Evolutionary conservation across 2,888 invertebrate genomes (phyloP).

Genomic region (Tortrix viridana): DNA sequence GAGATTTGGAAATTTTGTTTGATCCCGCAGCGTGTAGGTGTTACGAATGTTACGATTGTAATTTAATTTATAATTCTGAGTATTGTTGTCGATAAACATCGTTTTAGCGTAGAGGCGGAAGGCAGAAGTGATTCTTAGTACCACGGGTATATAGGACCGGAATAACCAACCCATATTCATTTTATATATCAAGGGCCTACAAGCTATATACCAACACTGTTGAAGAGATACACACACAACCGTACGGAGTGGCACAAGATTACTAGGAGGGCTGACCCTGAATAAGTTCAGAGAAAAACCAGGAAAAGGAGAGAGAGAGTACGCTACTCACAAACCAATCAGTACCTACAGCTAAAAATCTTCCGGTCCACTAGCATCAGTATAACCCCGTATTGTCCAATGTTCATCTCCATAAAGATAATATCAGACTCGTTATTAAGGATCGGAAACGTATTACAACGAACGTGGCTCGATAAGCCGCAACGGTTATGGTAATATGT

Average conservation of each 20-base stretch:
- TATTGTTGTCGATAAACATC: not conserved
- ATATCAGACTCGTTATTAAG: slow-evolving; percentile 62
- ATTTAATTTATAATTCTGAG: not conserved
- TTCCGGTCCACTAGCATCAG: slow-evolving; percentile 7
- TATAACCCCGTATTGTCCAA: slow-evolving; percentile 50
- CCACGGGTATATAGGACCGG: too few relatives aligned
- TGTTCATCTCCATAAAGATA: slow-evolving; percentile 62
- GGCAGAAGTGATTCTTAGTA: not conserved
- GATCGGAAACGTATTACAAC: slow-evolving; percentile 59
- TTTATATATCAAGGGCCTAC: too few relatives aligned
- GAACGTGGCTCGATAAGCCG: slow-evolving; percentile 59
- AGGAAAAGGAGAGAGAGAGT: too few relatives aligned
- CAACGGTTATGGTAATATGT: slow-evolving; percentile 58
- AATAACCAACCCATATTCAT: too few relatives aligned
- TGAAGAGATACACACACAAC: too few relatives aligned
- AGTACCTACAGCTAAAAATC: too few relatives aligned
- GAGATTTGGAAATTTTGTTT: slow-evolving; percentile 29
- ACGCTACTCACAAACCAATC: too few relatives aligned
- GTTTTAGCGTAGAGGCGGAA: not conserved
- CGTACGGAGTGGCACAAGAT: too few relatives aligned
- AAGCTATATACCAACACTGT: too few relatives aligned
- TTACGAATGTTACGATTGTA: slow-evolving; percentile 1
- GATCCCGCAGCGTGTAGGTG: slow-evolving; percentile 16
- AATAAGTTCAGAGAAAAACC: too few relatives aligned
- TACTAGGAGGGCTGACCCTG: too few relatives aligned